These are phyloP conservation scores for Ophonus ardosiacus DNA, from an alignment of 2,888 invertebrate genomes.

Conservation along the genomic window DNA sequence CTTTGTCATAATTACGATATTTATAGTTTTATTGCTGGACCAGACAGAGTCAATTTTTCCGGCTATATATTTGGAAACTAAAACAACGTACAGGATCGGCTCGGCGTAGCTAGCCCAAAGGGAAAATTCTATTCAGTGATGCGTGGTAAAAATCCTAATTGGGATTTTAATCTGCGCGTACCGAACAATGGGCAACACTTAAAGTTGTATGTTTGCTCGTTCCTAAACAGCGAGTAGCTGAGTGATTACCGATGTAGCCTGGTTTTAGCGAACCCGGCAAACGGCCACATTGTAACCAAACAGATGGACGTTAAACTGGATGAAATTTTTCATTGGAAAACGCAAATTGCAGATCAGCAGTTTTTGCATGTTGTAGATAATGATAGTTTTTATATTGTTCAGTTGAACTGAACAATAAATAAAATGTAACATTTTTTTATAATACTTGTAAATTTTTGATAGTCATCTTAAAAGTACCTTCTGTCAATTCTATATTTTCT, in stretches of 20 bases:
- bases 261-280: slow-evolving; percentile 17
- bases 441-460: neutral
- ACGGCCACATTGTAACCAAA: slow-evolving; percentile 2
- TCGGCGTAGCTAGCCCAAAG: slow-evolving; percentile 1
- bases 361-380: neutral
- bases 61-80: neutral
- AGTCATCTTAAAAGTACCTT: neutral
- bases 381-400: slow-evolving; percentile 24
- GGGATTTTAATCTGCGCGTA: slow-evolving; percentile 33
- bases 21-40: too few species aligned
- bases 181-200: neutral
- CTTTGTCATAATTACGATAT: too few species aligned
- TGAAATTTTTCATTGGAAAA: slow-evolving; percentile 43
- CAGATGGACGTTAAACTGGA: slow-evolving; percentile 13
- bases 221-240: neutral
- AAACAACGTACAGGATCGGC: neutral
- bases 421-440: neutral
- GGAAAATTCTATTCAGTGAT: slow-evolving; percentile 19
- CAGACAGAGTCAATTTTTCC: too few species aligned
- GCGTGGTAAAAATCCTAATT: slow-evolving; percentile 9
- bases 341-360: slow-evolving; percentile 1
- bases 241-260: slow-evolving; percentile 25
- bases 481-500: too few species aligned
- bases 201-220: slow-evolving; percentile 35
- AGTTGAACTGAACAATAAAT: neutral